A percentile compares a stretch with the other conserved stretches of the same genome.
These are phyloP conservation scores for Gymnosoma rotundatum DNA, from an alignment of 2,888 invertebrate species.

Conservation along the genomic window DNA sequence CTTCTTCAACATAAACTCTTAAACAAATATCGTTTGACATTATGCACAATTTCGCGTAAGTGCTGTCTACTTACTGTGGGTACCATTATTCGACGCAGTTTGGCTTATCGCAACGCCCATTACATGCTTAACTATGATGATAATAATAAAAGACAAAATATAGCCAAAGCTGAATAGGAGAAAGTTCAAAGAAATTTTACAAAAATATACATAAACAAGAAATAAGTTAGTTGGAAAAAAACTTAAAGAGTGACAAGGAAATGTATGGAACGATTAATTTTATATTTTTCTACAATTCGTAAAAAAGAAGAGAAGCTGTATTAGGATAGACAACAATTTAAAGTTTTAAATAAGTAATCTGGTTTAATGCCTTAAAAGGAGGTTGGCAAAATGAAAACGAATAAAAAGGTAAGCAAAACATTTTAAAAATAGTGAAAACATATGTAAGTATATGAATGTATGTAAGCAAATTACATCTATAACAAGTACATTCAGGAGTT, in stretches of 20 bases:
- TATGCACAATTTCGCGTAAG: conserved; percentile 24
- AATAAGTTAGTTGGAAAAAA: conserved; percentile 28
- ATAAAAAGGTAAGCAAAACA: no score
- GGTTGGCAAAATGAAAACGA: no score
- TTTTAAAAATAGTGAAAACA: no score
- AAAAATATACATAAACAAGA: conserved; percentile 40
- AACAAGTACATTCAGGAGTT: no score
- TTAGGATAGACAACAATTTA: no score
- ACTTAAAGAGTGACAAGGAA: conserved; percentile 30
- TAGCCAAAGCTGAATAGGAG: conserved; percentile 3
- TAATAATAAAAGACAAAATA: conserved; percentile 55
- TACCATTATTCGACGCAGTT: conserved; percentile 26
- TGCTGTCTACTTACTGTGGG: conserved; percentile 2
- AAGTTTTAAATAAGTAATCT: no score
- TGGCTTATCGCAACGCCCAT: conserved; percentile 66
- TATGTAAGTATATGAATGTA: no score
- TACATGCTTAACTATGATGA: conserved; percentile 64
- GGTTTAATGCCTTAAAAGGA: no score
- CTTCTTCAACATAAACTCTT: conserved; percentile 48
- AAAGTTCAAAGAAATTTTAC: conserved; percentile 51
- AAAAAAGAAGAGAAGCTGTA: not conserved
- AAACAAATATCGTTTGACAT: conserved; percentile 50
- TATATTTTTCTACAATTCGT: not conserved
- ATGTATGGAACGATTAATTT: conserved; percentile 62
- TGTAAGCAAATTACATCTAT: no score